Conservation (phyloP, 2,797 vertebrate genomes). For the Premnoplex brunnescens region DNA sequence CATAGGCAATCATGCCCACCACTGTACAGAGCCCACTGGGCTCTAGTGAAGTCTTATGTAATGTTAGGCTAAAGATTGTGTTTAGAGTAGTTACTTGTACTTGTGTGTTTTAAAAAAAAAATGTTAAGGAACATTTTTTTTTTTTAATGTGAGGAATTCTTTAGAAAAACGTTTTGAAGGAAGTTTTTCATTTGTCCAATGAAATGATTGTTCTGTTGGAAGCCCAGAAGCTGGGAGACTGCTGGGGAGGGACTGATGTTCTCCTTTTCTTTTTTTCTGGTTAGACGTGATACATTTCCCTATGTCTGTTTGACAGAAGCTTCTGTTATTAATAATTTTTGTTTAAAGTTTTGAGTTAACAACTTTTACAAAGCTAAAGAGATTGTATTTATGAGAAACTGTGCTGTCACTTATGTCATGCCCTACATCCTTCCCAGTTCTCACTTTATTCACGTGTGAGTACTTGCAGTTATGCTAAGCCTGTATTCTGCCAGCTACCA, state of each 20-base stretch:
- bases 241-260: background rate
- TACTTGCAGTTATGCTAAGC: background rate
- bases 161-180: background rate
- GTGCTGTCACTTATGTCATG: background rate
- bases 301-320: background rate
- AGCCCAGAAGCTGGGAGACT: background rate
- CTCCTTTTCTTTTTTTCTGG: background rate
- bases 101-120: background rate
- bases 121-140: background rate
- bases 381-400: background rate
- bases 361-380: background rate
- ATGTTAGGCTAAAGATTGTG: background rate
- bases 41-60: background rate
- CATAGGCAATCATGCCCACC: background rate
- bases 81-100: background rate
- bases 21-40: background rate
- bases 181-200: background rate
- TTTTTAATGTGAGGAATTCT: background rate
- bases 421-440: background rate
- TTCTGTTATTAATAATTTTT: background rate
- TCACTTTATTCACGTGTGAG: background rate
- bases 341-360: background rate
- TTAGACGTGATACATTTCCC: background rate
- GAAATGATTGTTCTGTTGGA: background rate
- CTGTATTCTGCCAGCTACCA: slow-evolving; percentile 11